These are phyloP conservation scores for Piaya cayana DNA, from an alignment of 2,113 vertebrate genomes.

Conservation along the genomic window DNA sequence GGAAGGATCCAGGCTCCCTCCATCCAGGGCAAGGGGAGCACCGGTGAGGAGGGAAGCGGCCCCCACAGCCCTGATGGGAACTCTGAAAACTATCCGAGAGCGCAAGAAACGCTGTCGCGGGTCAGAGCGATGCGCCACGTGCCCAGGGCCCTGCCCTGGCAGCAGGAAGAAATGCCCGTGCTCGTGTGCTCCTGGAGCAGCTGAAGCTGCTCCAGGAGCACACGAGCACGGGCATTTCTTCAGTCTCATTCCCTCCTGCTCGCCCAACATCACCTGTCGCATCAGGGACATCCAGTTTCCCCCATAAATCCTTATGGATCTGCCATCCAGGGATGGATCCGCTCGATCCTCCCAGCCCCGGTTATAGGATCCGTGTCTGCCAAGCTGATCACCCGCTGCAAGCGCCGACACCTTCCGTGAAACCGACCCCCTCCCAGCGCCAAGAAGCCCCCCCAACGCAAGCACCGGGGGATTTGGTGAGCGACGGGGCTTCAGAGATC, in stretches of 20 bases:
- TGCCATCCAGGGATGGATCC: too few relatives aligned
- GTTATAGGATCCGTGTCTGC: fast-evolving
- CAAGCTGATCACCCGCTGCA: background rate
- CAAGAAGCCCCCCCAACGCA: fast-evolving
- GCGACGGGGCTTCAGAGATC: background rate
- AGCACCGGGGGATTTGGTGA: background rate
- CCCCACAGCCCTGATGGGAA: too few relatives aligned
- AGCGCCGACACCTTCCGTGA: background rate
- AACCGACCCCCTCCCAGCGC: fast-evolving
- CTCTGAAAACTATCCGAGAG: background rate
- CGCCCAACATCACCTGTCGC: background rate
- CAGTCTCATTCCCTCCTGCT: fast-evolving
- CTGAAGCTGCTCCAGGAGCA: too few relatives aligned
- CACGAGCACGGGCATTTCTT: background rate
- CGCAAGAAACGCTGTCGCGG: too few relatives aligned
- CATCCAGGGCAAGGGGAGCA: background rate
- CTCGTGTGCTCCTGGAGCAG: too few relatives aligned
- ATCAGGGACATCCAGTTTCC: background rate
- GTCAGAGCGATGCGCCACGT: too few relatives aligned
- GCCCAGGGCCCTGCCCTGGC: too few relatives aligned
- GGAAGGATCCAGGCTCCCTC: background rate
- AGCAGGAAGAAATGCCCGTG: too few relatives aligned
- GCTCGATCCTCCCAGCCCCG: background rate
- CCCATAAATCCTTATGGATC: background rate
- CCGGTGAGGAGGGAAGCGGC: fast-evolving